phyloP scores from a whole-genome alignment of 2,888 invertebrate species.

The Petrophora chlorosata region DNA sequence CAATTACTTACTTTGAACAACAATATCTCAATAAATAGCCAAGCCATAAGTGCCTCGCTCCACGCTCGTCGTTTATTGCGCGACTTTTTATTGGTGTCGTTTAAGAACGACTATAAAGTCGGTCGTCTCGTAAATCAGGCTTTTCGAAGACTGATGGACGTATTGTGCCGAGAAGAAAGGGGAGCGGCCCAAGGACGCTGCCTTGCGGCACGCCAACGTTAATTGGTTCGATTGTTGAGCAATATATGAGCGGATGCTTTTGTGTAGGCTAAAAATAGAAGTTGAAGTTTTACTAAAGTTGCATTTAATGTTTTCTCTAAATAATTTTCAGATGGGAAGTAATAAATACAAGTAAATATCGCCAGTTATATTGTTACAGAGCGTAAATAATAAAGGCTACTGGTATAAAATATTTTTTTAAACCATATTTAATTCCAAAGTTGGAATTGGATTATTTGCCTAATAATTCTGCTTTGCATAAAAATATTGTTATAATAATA shows the following conservation, averaged over 20 bases:
- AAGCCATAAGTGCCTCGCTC: conserved; percentile 54
- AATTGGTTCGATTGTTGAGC: conserved; percentile 27
- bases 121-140: conserved; percentile 71
- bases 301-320: too few relatives aligned
- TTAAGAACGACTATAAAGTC: conserved; percentile 72
- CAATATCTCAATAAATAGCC: conserved; percentile 51
- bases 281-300: not conserved
- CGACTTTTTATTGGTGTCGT: conserved; percentile 77
- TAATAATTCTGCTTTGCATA: too few relatives aligned
- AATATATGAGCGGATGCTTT: conserved; percentile 11
- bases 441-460: too few relatives aligned
- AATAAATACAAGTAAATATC: too few relatives aligned
- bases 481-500: too few relatives aligned
- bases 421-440: too few relatives aligned
- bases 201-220: conserved; percentile 39
- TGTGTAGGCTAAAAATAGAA: not conserved
- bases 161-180: conserved; percentile 35
- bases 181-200: conserved; percentile 39
- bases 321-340: too few relatives aligned
- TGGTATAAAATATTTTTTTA: too few relatives aligned
- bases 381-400: too few relatives aligned
- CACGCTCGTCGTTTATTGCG: conserved; percentile 68
- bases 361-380: too few relatives aligned
- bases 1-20: conserved; percentile 5
- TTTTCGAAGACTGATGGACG: conserved; percentile 55